Conservation (phyloP, 2,797 vertebrate species). For the Labeo calbasu region DNA sequence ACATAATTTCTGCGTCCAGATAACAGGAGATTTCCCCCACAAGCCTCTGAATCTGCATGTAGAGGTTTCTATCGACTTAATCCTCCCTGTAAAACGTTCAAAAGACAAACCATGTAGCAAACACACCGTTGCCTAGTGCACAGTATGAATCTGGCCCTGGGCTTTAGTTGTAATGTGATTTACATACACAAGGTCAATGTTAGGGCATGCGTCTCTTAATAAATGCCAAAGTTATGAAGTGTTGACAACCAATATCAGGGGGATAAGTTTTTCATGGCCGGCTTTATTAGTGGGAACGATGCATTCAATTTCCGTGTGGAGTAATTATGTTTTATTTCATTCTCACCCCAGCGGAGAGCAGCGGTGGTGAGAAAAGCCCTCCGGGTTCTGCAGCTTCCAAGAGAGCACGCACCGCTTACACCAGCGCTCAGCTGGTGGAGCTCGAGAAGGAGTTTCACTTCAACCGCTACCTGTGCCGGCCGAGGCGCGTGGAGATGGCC, state of each 20-base stretch:
- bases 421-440: constrained; percentile 96
- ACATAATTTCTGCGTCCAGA: constrained; percentile 11
- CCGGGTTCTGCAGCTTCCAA: constrained; percentile 92
- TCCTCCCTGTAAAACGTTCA: constrained; percentile 8
- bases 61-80: constrained; percentile 27
- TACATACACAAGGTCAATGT: constrained; percentile 86
- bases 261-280: constrained; percentile 74
- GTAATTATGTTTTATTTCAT: constrained; percentile 90
- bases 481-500: constrained; percentile 96
- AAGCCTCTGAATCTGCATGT: constrained; percentile 14
- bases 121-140: constrained; percentile 47
- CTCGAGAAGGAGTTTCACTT: constrained; percentile 91
- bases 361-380: constrained; percentile 93
- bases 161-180: constrained; percentile 88
- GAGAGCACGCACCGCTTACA: constrained; percentile 95
- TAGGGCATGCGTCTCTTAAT: constrained; percentile 90
- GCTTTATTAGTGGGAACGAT: constrained; percentile 91
- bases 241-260: constrained; percentile 88
- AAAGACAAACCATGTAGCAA: constrained; percentile 35
- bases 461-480: constrained; percentile 95
- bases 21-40: constrained; percentile 22
- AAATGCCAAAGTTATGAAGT: constrained; percentile 97
- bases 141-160: constrained; percentile 68
- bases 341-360: constrained; percentile 84
- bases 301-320: constrained; percentile 89